Evolutionary conservation across 2,888 invertebrate species (phyloP).

Genomic region (Plemyria rubiginata): DNA sequence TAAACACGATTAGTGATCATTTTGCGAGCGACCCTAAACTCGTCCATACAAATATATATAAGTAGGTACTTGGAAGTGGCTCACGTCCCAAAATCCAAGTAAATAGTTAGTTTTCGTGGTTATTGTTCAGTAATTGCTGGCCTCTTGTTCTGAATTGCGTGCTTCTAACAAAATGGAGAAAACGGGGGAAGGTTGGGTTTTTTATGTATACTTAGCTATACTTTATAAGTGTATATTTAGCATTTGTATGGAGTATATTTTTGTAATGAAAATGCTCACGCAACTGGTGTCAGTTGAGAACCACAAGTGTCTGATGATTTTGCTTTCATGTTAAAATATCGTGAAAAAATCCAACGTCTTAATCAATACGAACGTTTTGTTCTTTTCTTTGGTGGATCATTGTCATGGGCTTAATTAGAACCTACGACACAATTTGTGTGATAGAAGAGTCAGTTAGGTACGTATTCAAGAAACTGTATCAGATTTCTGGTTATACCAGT

Average conservation of each 20-base stretch:
- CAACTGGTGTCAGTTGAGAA: constrained; percentile 43
- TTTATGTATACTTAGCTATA: constrained; percentile 45
- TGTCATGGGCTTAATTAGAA: too few species aligned
- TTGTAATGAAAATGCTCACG: constrained; percentile 67
- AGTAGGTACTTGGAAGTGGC: background rate
- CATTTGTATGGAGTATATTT: constrained; percentile 50
- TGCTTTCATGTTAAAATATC: background rate
- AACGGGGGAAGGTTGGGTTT: constrained; percentile 56
- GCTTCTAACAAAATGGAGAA: constrained; percentile 49
- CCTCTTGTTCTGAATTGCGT: constrained; percentile 56
- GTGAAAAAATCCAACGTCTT: background rate
- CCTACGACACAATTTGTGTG: too few species aligned
- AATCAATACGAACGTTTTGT: too few species aligned
- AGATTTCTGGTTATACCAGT: too few species aligned
- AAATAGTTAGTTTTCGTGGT: constrained; percentile 12
- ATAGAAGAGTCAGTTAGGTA: too few species aligned
- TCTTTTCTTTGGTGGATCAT: too few species aligned
- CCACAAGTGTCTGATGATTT: constrained; percentile 10
- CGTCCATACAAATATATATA: too few species aligned
- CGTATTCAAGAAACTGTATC: too few species aligned
- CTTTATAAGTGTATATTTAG: constrained; percentile 18
- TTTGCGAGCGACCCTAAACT: too few species aligned
- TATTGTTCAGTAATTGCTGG: constrained; percentile 46
- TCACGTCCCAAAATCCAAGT: background rate
- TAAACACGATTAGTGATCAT: too few species aligned